phyloP scores from a whole-genome alignment of 2,888 invertebrate genomes.

The Hoplodrina blanda region DNA sequence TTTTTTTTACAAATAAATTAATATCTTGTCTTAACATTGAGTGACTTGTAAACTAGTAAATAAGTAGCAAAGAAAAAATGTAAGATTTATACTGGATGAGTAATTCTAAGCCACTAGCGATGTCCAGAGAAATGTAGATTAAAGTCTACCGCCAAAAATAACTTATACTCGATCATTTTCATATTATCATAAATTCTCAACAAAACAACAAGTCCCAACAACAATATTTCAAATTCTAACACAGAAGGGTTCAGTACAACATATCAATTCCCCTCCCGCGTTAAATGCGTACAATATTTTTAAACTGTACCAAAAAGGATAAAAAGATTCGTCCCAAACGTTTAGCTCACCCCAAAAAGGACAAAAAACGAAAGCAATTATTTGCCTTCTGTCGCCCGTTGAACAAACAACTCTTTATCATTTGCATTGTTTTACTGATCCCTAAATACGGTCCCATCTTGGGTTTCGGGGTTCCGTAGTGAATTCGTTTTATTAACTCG shows the following conservation, averaged over 20 bases:
- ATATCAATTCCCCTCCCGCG: constrained; percentile 51
- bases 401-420: constrained; percentile 85
- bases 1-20: no score
- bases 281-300: constrained; percentile 63
- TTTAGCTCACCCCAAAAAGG: constrained; percentile 69
- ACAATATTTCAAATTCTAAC: constrained; percentile 33
- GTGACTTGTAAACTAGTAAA: no score
- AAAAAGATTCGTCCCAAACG: constrained; percentile 60
- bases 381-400: constrained; percentile 83
- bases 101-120: no score
- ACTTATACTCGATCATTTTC: background rate
- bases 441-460: constrained; percentile 76
- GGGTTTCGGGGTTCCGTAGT: constrained; percentile 81
- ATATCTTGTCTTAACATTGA: no score
- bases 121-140: no score
- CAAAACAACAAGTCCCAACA: background rate
- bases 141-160: background rate
- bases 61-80: no score
- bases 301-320: constrained; percentile 61
- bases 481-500: constrained; percentile 90
- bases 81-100: no score
- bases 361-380: constrained; percentile 81
- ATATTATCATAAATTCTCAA: constrained; percentile 6
- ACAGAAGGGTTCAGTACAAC: constrained; percentile 42
- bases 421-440: constrained; percentile 84